Evolutionary conservation across 2,113 vertebrate genomes (phyloP), one percentile per base, ranked within the genome.

Genomic region (Arothron firmamentum): DNA sequence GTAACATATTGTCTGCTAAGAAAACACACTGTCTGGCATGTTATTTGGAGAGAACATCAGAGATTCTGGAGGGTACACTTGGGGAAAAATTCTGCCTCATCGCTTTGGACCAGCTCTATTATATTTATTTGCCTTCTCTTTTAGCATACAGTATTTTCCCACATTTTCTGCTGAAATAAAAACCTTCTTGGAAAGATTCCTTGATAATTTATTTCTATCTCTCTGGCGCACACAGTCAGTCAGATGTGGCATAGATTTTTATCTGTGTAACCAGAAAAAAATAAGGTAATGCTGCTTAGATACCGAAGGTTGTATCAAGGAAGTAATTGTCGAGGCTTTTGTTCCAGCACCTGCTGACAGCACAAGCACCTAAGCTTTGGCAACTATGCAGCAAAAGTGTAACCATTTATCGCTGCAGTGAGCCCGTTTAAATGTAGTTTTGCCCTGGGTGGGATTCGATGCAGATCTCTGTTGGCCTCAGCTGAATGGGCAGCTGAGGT

Each of bases 61-160:
- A 42, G 49, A 18, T 62, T 70, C 43, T 18, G 43, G 4, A 6
- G 1, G 15, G 52, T 31, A 19, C 15, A 47, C 14, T 49, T 51
- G 42, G 34, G 20, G 18, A 16, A 13, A 43, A 28, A 46, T 31
- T 20, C 43, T 54, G 57, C 78, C 72, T 82, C 70, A 61, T 75
- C 63, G 62, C 59, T 77, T 71, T 67, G 70, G 19, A 13, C 52
- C 66, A 62, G 51, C 61, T 70, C 76, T 52, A 63, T 65, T 68
- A 58, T 61, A 70, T 77, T 77, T 76, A 74, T 80, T 82, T 77
- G 70, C 57, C 58, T 72, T 73, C 58, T 68, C 52, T 57, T 75
- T 75, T 48, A 53, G 34, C 67, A 72, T 65, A n/a, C n/a, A n/a
- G n/a, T n/a, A 70, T 65, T 68, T 76, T 75, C 54, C 59, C 64